Percentiles rank a stretch among this genome's conserved stretches.
Evolutionary conservation across 2,888 invertebrate genomes (phyloP).

Genomic region (Macrophya alboannulata): DNA sequence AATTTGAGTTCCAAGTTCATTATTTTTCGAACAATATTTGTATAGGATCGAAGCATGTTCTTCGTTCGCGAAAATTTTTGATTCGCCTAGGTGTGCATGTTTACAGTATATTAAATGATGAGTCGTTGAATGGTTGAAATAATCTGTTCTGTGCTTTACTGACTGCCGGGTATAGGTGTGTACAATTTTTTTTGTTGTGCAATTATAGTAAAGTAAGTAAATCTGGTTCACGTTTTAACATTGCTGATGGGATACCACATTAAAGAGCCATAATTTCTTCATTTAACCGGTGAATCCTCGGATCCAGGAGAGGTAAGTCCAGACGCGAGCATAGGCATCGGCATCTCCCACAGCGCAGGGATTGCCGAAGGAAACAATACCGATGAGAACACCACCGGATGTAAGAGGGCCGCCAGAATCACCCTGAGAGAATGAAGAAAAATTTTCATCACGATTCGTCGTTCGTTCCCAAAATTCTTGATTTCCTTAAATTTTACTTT

Average conservation of each 20-base stretch:
- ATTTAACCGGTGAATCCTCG: conserved; percentile 18
- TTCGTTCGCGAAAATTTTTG: neutral
- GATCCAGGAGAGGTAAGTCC: conserved; percentile 72
- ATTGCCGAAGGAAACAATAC: conserved; percentile 74
- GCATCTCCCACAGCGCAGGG: conserved; percentile 73
- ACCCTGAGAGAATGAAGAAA: conserved; percentile 58
- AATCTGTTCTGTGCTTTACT: neutral
- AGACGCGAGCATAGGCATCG: conserved; percentile 74
- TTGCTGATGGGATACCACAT: neutral
- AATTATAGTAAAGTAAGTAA: neutral
- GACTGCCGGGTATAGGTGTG: neutral
- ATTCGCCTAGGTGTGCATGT: neutral
- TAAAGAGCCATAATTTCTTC: neutral
- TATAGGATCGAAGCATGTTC: neutral
- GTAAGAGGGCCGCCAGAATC: conserved; percentile 66
- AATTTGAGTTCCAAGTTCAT: neutral
- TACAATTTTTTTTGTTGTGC: neutral
- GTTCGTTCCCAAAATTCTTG: neutral
- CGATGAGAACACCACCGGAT: conserved; percentile 64
- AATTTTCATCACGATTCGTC: neutral
- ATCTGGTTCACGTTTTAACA: neutral
- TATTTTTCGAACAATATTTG: conserved; percentile 1
- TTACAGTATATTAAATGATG: neutral
- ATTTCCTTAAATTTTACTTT: conserved; percentile 49
- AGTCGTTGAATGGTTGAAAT: neutral